Conservation (phyloP, 2,113 vertebrate species). For the Asarcornis scutulata region DNA sequence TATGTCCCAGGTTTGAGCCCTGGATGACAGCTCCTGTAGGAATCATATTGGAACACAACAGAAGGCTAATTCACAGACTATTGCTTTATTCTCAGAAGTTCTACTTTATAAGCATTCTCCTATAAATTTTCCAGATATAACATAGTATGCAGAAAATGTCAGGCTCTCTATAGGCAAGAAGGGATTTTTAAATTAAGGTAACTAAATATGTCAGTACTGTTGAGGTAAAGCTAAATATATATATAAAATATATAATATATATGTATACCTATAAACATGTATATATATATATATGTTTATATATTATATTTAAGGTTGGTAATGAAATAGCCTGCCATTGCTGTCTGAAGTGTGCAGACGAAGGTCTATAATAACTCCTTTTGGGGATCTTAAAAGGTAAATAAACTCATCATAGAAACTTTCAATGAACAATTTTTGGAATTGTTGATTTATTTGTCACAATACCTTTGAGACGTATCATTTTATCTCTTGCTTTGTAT, state of each 20-base stretch:
- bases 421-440: background rate
- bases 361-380: background rate
- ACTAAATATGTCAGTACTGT: background rate
- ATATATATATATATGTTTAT: background rate
- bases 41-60: background rate
- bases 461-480: background rate
- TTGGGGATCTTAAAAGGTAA: background rate
- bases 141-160: background rate
- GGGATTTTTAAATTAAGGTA: background rate
- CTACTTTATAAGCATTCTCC: background rate
- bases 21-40: background rate
- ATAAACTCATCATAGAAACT: background rate
- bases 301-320: background rate
- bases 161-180: background rate
- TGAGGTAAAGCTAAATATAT: background rate
- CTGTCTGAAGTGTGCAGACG: background rate
- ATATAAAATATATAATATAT: too few relatives aligned
- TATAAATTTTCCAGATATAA: background rate
- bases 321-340: background rate
- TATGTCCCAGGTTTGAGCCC: background rate
- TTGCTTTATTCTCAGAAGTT: background rate
- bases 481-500: background rate
- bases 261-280: background rate
- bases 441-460: background rate
- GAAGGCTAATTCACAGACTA: background rate